A percentile compares a stretch with the other conserved stretches of the same genome.
Conservation (phyloP, 2,797 vertebrate species). For the Stomatorhinus walkeri region DNA sequence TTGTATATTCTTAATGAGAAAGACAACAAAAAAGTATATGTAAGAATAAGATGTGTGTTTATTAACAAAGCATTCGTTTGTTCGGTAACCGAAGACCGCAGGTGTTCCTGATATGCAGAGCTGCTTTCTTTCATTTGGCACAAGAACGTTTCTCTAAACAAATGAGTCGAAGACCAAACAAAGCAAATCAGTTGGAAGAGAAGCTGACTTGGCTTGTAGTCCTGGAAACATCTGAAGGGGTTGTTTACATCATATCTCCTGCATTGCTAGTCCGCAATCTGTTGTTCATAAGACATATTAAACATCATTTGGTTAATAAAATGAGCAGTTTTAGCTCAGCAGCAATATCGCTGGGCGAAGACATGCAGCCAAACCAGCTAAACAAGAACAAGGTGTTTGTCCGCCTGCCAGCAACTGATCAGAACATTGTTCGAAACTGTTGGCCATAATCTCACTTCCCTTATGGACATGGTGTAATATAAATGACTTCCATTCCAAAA, state of each 20-base stretch:
- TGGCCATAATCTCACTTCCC: constrained; percentile 17
- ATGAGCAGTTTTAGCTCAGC: constrained; percentile 45
- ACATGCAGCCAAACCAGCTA: constrained; percentile 43
- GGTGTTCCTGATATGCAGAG: constrained; percentile 40
- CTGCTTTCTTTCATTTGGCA: constrained; percentile 33
- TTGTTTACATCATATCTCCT: constrained; percentile 39
- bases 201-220: constrained; percentile 27
- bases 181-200: constrained; percentile 31
- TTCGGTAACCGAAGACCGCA: constrained; percentile 33
- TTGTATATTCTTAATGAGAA: background rate
- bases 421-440: constrained; percentile 18
- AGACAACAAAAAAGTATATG: constrained; percentile 7
- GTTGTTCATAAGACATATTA: constrained; percentile 55
- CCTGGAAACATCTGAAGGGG: constrained; percentile 34
- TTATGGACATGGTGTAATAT: constrained; percentile 24
- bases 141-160: constrained; percentile 40
- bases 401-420: constrained; percentile 21
- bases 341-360: constrained; percentile 41
- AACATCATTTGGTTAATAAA: constrained; percentile 53
- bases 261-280: constrained; percentile 43
- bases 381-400: constrained; percentile 44
- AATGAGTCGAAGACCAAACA: constrained; percentile 37
- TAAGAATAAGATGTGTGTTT: constrained; percentile 25
- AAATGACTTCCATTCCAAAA: constrained; percentile 16
- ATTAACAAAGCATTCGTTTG: constrained; percentile 28